Percentiles rank a stretch among this genome's conserved stretches.
phyloP scores from a whole-genome alignment of 2,113 vertebrate species.

The Xiphias gladius region DNA sequence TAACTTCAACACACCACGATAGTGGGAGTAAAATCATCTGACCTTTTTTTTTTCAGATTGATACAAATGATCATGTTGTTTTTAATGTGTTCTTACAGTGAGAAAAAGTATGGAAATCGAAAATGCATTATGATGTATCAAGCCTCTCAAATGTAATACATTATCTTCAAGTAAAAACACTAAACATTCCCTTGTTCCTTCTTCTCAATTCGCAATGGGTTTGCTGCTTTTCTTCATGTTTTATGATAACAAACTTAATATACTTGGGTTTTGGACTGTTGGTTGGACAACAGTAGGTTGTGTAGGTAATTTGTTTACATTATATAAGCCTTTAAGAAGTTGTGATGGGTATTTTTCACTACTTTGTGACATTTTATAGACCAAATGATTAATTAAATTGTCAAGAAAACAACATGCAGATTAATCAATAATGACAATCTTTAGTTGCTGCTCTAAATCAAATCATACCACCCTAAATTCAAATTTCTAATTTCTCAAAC shows the following conservation, averaged over 20 bases:
- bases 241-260: not conserved
- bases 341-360: not conserved
- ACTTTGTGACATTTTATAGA: not conserved
- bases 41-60: not conserved
- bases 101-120: not conserved
- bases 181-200: not conserved
- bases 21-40: not conserved
- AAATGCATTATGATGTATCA: not conserved
- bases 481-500: not conserved
- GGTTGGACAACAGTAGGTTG: not conserved
- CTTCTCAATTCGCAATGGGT: not conserved
- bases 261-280: not conserved
- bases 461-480: not conserved
- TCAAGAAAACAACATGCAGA: not conserved
- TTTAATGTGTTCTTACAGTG: not conserved
- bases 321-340: not conserved
- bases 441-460: not conserved
- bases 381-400: not conserved
- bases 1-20: not conserved
- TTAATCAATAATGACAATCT: not conserved
- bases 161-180: not conserved
- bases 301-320: not conserved
- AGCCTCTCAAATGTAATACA: not conserved
- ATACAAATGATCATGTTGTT: not conserved
- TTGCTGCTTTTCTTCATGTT: not conserved